These are phyloP conservation scores for chimpanzee (Pan troglodytes) DNA, from an alignment of 2,113 vertebrate species.

Conservation along the genomic window DNA sequence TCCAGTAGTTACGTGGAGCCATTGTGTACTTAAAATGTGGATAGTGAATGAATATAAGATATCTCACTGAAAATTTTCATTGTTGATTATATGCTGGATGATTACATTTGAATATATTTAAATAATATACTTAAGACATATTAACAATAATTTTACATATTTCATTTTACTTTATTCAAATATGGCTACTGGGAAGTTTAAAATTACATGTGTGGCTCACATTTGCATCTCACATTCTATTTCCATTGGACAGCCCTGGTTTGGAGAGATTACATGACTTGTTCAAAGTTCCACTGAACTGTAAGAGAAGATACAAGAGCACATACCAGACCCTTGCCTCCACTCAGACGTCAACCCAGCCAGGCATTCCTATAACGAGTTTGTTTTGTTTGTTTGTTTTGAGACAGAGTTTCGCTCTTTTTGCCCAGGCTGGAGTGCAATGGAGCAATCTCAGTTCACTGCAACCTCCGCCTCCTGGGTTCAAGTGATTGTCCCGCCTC, in stretches of 20 bases:
- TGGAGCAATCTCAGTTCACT: neutral
- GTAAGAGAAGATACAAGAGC: neutral
- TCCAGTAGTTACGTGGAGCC: neutral
- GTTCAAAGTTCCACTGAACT: neutral
- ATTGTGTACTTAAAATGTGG: neutral
- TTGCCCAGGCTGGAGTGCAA: neutral
- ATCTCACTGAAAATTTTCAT: neutral
- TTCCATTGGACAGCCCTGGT: neutral
- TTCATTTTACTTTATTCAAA: neutral
- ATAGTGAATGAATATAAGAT: neutral
- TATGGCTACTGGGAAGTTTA: neutral
- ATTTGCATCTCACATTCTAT: neutral
- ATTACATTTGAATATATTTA: neutral
- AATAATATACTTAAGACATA: neutral
- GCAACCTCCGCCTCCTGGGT: neutral
- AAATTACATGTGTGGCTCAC: neutral
- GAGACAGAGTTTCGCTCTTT: neutral
- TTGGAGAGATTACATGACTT: neutral
- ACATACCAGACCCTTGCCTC: neutral
- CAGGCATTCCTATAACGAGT: neutral
- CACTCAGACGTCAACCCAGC: neutral
- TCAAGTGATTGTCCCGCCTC: neutral
- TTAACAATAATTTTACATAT: constrained; percentile 19
- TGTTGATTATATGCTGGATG: neutral
- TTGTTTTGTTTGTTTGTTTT: neutral